Conservation (phyloP, 2,888 invertebrate genomes). For the Pristionchus entomophagus region DNA sequence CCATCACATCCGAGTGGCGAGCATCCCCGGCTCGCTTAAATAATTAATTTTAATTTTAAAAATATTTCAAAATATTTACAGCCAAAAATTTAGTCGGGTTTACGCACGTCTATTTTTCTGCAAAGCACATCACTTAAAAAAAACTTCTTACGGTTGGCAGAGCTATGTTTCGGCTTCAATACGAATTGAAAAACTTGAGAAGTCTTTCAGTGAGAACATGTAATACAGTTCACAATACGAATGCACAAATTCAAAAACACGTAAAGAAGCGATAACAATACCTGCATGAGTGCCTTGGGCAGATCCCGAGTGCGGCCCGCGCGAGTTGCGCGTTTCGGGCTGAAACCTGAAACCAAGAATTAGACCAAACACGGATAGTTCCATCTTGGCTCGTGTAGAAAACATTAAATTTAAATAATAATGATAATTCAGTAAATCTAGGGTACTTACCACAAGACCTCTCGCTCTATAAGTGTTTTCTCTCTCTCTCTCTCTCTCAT, state of each 20-base stretch:
- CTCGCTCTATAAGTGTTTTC: not conserved
- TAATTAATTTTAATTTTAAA: not conserved
- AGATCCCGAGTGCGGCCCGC: constrained; percentile 9
- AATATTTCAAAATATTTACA: not conserved
- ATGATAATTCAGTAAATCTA: not conserved
- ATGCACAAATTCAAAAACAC: too few species aligned
- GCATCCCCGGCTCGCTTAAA: constrained; percentile 8
- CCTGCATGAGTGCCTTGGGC: constrained; percentile 38
- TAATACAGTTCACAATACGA: too few species aligned
- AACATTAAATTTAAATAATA: not conserved
- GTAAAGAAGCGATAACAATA: not conserved
- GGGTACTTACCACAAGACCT: too few species aligned
- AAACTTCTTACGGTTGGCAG: too few species aligned
- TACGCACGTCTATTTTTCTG: too few species aligned
- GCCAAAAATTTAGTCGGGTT: too few species aligned
- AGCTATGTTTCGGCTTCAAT: too few species aligned
- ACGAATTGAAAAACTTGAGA: too few species aligned
- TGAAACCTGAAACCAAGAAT: too few species aligned
- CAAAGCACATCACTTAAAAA: too few species aligned
- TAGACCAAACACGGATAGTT: too few species aligned
- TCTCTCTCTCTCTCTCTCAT: not conserved
- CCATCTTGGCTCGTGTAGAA: not conserved
- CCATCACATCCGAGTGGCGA: constrained; percentile 51
- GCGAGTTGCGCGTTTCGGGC: constrained; percentile 46
- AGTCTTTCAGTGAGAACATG: too few species aligned